phyloP scores from a whole-genome alignment of 1,140 invertebrate genomes.

The Sweltsa coloradensis region DNA sequence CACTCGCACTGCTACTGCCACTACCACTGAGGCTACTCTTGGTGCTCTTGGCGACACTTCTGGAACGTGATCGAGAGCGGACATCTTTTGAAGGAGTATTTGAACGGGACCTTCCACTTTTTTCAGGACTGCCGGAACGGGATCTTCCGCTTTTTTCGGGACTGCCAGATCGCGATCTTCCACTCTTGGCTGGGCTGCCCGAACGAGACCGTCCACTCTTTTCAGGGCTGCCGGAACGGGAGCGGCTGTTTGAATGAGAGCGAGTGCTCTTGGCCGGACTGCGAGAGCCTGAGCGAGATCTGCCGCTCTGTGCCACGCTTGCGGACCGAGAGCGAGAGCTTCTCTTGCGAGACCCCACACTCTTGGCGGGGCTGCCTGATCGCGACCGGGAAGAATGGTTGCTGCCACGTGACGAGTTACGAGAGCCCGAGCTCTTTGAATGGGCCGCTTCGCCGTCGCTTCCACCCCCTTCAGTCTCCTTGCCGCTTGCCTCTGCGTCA shows the following conservation, averaged over 20 bases:
- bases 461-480: slow-evolving; percentile 17
- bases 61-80: too few species aligned
- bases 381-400: slow-evolving; percentile 24
- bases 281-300: not conserved
- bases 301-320: not conserved
- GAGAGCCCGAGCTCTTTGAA: slow-evolving; percentile 23
- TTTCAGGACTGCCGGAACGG: too few species aligned
- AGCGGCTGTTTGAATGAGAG: not conserved
- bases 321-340: not conserved
- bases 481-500: not conserved
- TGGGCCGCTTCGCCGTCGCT: slow-evolving; percentile 24
- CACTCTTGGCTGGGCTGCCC: not conserved
- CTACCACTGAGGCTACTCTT: slow-evolving; percentile 13
- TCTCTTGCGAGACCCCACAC: not conserved
- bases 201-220: not conserved
- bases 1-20: slow-evolving; percentile 12
- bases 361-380: slow-evolving; percentile 28
- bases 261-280: not conserved
- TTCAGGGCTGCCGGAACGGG: not conserved
- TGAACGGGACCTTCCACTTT: too few species aligned
- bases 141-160: too few species aligned
- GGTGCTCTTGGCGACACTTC: too few species aligned
- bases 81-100: too few species aligned
- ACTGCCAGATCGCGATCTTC: too few species aligned
- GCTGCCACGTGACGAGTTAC: slow-evolving; percentile 21